Percentiles rank a stretch among this genome's conserved stretches.
Evolutionary conservation across 1,140 invertebrate species (phyloP).

Genomic region (Aphelinus certus): DNA sequence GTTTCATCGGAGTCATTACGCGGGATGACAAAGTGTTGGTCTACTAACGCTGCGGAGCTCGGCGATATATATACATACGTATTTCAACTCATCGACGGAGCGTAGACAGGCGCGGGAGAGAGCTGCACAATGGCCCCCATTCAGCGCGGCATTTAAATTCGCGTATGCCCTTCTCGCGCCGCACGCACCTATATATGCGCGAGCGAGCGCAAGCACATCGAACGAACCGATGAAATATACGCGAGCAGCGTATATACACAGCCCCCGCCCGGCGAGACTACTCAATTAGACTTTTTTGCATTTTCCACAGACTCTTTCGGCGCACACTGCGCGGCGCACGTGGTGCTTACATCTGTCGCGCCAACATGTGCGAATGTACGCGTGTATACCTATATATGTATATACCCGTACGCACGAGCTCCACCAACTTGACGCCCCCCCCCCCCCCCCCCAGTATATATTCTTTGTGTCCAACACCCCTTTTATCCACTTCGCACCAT

Average conservation of each 20-base stretch:
- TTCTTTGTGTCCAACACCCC: background rate
- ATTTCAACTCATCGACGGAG: slow-evolving; percentile 6
- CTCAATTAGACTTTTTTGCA: slow-evolving; percentile 51
- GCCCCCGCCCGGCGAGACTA: slow-evolving; percentile 44
- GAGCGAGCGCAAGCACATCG: too few species aligned
- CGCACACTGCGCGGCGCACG: slow-evolving; percentile 44
- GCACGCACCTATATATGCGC: background rate
- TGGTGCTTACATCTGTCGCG: slow-evolving; percentile 55
- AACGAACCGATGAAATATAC: slow-evolving; percentile 28
- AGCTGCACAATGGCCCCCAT: slow-evolving; percentile 24
- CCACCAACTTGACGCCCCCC: slow-evolving; percentile 36
- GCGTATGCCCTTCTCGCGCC: background rate
- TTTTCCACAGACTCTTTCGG: slow-evolving; percentile 42
- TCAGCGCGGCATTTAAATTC: slow-evolving; percentile 39
- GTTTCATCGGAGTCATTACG: slow-evolving; percentile 23
- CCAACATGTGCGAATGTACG: slow-evolving; percentile 9
- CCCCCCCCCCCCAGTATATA: slow-evolving; percentile 12
- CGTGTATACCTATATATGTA: too few species aligned
- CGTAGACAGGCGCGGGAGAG: background rate
- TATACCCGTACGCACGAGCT: background rate
- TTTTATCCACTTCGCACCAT: slow-evolving; percentile 29
- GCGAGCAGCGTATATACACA: slow-evolving; percentile 18
- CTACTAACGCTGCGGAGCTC: background rate
- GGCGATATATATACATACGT: background rate
- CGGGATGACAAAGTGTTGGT: slow-evolving; percentile 5